These are phyloP conservation scores for Lithobates pipiens DNA, from an alignment of 2,797 vertebrate genomes.

Conservation along the genomic window DNA sequence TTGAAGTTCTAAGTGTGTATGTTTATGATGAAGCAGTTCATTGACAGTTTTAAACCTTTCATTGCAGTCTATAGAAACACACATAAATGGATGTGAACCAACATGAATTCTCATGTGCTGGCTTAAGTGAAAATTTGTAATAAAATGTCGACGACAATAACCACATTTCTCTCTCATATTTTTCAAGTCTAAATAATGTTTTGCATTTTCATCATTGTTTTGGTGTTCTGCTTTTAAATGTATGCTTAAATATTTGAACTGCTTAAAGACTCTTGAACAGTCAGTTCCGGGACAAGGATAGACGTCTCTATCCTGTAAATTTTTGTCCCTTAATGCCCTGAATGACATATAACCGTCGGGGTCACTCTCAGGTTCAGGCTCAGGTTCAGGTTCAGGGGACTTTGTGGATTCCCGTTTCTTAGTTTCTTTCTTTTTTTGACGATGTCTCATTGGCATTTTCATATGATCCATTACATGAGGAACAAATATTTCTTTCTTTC, in stretches of 20 bases:
- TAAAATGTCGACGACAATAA: constrained; percentile 92
- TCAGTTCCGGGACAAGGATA: constrained; percentile 92
- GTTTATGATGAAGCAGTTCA: constrained; percentile 93
- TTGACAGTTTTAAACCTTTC: constrained; percentile 87
- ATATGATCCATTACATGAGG: constrained; percentile 91
- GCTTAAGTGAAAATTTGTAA: constrained; percentile 89
- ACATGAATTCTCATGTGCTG: constrained; percentile 89
- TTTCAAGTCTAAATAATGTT: constrained; percentile 92
- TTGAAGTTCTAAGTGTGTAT: constrained; percentile 88
- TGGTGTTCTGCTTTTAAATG: constrained; percentile 93
- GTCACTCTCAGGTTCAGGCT: constrained; percentile 64
- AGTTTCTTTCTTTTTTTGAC: constrained; percentile 77
- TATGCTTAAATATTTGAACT: constrained; percentile 95
- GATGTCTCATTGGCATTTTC: constrained; percentile 78
- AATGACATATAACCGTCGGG: constrained; percentile 84
- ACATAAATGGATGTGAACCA: constrained; percentile 87
- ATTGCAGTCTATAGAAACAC: constrained; percentile 88
- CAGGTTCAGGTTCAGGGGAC: constrained; percentile 62
- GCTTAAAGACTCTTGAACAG: constrained; percentile 90
- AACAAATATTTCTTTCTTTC: constrained; percentile 88
- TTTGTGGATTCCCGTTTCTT: constrained; percentile 38
- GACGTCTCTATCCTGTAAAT: constrained; percentile 90
- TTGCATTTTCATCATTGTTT: constrained; percentile 90
- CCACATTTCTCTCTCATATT: constrained; percentile 93
- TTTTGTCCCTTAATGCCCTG: constrained; percentile 88